Conservation (phyloP, 2,797 vertebrate species). For the Halcyon smyrnensis region DNA sequence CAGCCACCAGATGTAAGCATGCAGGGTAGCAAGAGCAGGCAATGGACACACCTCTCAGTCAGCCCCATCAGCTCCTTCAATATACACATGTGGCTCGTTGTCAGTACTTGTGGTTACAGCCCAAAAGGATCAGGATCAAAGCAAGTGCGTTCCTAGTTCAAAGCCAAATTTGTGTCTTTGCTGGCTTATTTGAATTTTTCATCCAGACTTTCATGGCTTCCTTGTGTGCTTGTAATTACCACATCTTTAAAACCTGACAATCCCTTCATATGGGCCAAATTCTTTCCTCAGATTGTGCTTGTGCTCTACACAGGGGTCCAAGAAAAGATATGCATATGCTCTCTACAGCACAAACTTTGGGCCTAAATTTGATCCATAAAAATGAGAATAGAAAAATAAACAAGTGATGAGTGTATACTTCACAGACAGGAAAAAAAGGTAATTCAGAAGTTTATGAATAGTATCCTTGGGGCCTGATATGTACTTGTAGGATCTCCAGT, state of each 20-base stretch:
- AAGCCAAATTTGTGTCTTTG: constrained; percentile 75
- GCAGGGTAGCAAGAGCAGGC: background rate
- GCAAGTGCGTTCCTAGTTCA: constrained; percentile 66
- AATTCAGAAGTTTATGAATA: constrained; percentile 3
- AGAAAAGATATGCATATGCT: constrained; percentile 64
- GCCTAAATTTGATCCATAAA: constrained; percentile 54
- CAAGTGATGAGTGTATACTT: background rate
- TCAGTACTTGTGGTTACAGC: constrained; percentile 66
- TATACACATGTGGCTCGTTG: constrained; percentile 63
- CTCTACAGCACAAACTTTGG: constrained; percentile 45
- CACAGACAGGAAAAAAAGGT: constrained; percentile 1
- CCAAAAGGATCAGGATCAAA: constrained; percentile 73
- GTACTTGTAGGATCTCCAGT: background rate
- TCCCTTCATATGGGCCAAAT: constrained; percentile 67
- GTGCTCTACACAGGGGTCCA: constrained; percentile 47
- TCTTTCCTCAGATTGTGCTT: constrained; percentile 56
- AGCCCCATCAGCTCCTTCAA: constrained; percentile 31
- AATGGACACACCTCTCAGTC: constrained; percentile 32
- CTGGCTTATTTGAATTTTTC: constrained; percentile 73
- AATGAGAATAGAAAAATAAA: constrained; percentile 32
- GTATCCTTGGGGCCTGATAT: background rate
- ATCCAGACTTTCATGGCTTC: constrained; percentile 65
- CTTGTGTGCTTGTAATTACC: constrained; percentile 71
- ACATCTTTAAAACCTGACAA: constrained; percentile 73
- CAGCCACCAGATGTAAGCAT: background rate